phyloP scores from a whole-genome alignment of 2,113 vertebrate species.

The Pangasianodon hypophthalmus region DNA sequence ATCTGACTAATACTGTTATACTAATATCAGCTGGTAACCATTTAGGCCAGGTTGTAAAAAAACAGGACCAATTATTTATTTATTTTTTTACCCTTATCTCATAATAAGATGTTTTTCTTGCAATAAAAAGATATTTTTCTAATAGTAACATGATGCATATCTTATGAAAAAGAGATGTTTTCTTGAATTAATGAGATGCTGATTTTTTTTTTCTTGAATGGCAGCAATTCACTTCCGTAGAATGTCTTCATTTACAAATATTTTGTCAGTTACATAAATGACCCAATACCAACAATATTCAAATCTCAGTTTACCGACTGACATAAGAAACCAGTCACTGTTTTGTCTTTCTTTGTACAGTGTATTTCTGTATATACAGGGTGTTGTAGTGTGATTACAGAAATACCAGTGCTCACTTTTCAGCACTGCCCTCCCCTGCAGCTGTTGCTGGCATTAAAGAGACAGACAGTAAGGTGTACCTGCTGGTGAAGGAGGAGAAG shows the following conservation, averaged over 20 bases:
- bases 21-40: not conserved
- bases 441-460: slow-evolving; percentile 96
- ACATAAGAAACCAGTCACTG: slow-evolving; percentile 18
- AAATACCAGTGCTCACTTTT: slow-evolving; percentile 92
- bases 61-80: not conserved
- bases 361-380: slow-evolving; percentile 54
- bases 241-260: not conserved
- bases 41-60: not conserved
- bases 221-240: not conserved
- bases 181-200: not conserved
- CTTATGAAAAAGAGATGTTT: not conserved
- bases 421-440: slow-evolving; percentile 97
- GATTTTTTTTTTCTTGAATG: not conserved
- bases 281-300: not conserved
- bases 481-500: slow-evolving; percentile 97
- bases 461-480: slow-evolving; percentile 91
- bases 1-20: not conserved
- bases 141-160: too few relatives aligned
- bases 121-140: not conserved
- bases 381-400: slow-evolving; percentile 78
- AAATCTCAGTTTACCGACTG: not conserved
- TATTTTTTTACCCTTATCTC: not conserved
- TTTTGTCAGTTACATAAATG: slow-evolving; percentile 6
- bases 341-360: slow-evolving; percentile 26
- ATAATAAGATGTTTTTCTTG: not conserved